phyloP scores from a whole-genome alignment of 2,797 vertebrate species.

The Tamandua tetradactyla region DNA sequence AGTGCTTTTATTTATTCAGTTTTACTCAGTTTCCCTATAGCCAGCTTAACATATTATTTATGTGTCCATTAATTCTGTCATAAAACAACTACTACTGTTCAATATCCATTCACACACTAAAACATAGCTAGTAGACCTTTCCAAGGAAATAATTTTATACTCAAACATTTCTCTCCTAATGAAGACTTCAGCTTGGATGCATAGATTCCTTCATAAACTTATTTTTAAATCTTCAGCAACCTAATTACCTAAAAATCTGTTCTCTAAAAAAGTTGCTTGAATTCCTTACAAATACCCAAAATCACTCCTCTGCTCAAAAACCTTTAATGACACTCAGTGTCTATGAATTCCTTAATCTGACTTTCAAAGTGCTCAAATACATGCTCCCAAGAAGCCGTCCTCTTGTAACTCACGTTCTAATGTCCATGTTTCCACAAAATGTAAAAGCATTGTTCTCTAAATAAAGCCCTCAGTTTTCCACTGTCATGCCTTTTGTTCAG shows the following conservation, averaged over 20 bases:
- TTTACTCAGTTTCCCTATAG: background rate
- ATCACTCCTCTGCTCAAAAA: background rate
- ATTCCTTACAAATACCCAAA: background rate
- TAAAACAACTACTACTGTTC: constrained; percentile 3
- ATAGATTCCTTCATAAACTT: background rate
- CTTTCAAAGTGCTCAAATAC: background rate
- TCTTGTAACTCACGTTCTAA: background rate
- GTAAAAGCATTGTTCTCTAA: constrained; percentile 2
- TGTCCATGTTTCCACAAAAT: constrained; percentile 29
- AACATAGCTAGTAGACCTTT: constrained; percentile 2
- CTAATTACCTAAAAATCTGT: background rate
- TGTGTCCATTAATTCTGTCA: background rate
- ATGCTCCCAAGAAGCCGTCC: background rate
- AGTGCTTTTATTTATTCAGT: constrained; percentile 42
- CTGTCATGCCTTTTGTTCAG: background rate
- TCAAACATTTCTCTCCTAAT: constrained; percentile 47
- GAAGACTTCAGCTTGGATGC: constrained; percentile 2
- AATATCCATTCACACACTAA: background rate
- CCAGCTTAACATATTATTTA: background rate
- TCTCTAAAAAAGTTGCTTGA: constrained; percentile 15
- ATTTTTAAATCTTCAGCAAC: constrained; percentile 23
- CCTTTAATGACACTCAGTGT: background rate
- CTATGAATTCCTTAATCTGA: constrained; percentile 18
- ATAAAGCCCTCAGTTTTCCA: background rate
- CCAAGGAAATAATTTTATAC: constrained; percentile 5